Evolutionary conservation across 2,888 invertebrate species (phyloP).

Genomic region (Parapristionchus giblindavisi): DNA sequence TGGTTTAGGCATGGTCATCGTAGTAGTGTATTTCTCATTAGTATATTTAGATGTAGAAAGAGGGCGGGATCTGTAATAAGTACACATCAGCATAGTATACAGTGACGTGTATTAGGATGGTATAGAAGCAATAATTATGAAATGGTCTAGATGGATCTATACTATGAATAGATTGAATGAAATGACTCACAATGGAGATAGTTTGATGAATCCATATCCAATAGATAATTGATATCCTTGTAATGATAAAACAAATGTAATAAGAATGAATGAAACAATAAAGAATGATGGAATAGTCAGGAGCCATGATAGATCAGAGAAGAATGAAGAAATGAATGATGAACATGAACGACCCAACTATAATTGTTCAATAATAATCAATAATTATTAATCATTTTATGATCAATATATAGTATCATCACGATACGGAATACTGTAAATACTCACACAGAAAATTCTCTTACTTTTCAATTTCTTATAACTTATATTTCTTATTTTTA

Average conservation of each 20-base stretch:
- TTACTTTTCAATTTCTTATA: too few species aligned
- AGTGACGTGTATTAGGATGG: not conserved
- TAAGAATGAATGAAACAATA: slow-evolving; percentile 17
- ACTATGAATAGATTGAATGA: slow-evolving; percentile 9
- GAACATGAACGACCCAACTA: slow-evolving; percentile 31
- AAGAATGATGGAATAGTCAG: slow-evolving; percentile 31
- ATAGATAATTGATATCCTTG: slow-evolving; percentile 33
- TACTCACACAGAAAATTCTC: too few species aligned
- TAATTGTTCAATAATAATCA: not conserved
- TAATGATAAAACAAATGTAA: slow-evolving; percentile 1
- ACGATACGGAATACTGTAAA: too few species aligned
- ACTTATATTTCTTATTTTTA: too few species aligned
- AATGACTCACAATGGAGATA: too few species aligned
- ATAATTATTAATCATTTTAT: not conserved
- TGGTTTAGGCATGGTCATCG: not conserved
- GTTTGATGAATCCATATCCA: slow-evolving; percentile 27
- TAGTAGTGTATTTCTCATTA: slow-evolving; percentile 20
- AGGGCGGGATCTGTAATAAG: not conserved
- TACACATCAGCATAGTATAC: slow-evolving; percentile 20
- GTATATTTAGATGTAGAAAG: slow-evolving; percentile 13
- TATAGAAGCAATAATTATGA: not conserved
- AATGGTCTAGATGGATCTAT: not conserved
- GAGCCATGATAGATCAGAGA: slow-evolving; percentile 31
- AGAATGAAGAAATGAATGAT: slow-evolving; percentile 19
- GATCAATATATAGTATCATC: not conserved